Evolutionary conservation across 2,888 invertebrate species (phyloP).

Genomic region (Calameuta idolon): DNA sequence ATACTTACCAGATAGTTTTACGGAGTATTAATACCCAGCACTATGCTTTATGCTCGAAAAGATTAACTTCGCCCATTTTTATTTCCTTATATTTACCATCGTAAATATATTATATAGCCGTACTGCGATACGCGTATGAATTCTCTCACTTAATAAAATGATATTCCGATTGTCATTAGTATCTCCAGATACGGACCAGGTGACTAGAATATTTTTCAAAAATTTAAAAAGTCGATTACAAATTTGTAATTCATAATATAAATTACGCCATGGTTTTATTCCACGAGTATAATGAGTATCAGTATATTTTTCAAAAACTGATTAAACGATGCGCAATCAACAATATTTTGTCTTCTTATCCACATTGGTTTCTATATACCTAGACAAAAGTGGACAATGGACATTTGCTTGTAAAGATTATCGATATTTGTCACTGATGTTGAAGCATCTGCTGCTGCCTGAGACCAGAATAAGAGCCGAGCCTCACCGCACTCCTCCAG

Average conservation of each 20-base stretch:
- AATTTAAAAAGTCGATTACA: neutral
- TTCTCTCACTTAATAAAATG: neutral
- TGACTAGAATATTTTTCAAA: neutral
- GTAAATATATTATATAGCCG: neutral
- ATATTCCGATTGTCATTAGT: neutral
- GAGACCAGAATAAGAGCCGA: neutral
- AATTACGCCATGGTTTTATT: neutral
- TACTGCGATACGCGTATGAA: neutral
- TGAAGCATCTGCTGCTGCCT: constrained; percentile 19
- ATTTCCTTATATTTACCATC: neutral
- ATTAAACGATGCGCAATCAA: neutral
- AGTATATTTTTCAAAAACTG: neutral
- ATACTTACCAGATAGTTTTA: neutral
- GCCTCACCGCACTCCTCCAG: neutral
- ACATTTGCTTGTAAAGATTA: constrained; percentile 35
- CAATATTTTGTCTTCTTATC: neutral
- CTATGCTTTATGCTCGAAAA: neutral
- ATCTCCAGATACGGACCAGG: neutral
- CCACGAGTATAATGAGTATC: neutral
- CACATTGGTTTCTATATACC: neutral
- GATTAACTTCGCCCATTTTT: neutral
- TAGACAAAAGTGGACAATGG: constrained; percentile 28
- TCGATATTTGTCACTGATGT: constrained; percentile 37
- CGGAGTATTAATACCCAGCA: neutral
- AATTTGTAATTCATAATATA: neutral